These are phyloP conservation scores for Hyphantria cunea DNA, from an alignment of 1,140 invertebrate genomes.

Conservation along the genomic window DNA sequence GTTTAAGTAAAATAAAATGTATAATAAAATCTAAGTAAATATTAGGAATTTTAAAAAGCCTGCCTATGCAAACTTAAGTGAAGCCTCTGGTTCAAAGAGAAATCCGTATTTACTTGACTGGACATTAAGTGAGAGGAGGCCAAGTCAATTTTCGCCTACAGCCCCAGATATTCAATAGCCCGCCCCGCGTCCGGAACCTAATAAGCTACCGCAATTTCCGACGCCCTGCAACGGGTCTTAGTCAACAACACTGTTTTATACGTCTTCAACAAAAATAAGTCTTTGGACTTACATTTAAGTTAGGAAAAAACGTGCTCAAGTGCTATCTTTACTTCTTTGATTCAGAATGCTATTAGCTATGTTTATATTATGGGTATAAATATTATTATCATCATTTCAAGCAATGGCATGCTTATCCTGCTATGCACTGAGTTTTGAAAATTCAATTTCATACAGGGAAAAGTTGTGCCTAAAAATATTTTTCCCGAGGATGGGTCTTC, in stretches of 20 bases:
- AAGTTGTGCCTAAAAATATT: too few species aligned
- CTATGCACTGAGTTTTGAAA: too few species aligned
- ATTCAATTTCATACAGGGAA: too few species aligned
- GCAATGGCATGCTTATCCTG: too few species aligned
- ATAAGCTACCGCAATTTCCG: conserved; percentile 69
- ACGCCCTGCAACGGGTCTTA: conserved; percentile 47
- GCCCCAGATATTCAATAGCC: conserved; percentile 50
- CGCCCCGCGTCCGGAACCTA: conserved; percentile 56
- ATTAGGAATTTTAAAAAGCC: too few species aligned
- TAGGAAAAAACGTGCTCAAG: conserved; percentile 30
- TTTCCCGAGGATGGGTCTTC: too few species aligned
- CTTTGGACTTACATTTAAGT: conserved; percentile 45
- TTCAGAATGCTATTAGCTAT: not conserved
- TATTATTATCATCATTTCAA: too few species aligned
- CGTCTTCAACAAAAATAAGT: conserved; percentile 52
- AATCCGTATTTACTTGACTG: conserved; percentile 19
- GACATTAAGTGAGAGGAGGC: conserved; percentile 44
- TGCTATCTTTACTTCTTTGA: conserved; percentile 23
- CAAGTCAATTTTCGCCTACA: conserved; percentile 56
- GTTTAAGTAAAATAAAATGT: too few species aligned
- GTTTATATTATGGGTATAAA: too few species aligned
- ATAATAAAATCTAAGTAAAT: too few species aligned
- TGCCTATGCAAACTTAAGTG: not conserved
- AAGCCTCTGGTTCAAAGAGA: conserved; percentile 1
- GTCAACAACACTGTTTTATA: conserved; percentile 60